phyloP scores from a whole-genome alignment of 2,888 invertebrate species.

The Lymantria monacha region DNA sequence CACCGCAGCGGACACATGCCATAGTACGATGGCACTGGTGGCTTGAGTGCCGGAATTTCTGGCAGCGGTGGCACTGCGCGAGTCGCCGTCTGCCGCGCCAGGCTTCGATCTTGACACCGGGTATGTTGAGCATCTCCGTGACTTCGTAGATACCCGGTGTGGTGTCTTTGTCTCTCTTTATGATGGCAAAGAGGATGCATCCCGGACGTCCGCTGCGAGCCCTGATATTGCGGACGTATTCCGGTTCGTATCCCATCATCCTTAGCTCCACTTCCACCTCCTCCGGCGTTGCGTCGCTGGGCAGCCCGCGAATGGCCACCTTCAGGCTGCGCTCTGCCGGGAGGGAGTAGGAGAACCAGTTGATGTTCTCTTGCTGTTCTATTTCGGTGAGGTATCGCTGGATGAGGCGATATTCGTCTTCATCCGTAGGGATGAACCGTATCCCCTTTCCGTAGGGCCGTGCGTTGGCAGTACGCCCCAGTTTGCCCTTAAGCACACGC shows the following conservation, averaged over 20 bases:
- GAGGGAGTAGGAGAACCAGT: neutral
- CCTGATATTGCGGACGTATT: neutral
- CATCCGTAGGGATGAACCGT: neutral
- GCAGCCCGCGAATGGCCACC: neutral
- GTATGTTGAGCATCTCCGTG: no score
- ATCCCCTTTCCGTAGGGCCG: neutral
- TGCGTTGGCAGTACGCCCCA: neutral
- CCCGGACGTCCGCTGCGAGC: neutral
- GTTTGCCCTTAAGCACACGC: neutral
- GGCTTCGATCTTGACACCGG: no score
- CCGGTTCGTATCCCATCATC: neutral
- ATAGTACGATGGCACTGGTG: no score
- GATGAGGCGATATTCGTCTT: neutral
- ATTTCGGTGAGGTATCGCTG: neutral
- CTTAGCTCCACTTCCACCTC: neutral
- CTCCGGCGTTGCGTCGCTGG: neutral
- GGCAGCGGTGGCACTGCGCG: no score
- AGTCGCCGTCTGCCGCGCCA: no score
- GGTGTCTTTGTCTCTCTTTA: no score
- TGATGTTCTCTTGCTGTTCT: neutral
- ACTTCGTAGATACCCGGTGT: no score
- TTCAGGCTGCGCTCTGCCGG: neutral
- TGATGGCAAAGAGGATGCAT: neutral
- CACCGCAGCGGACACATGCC: no score
- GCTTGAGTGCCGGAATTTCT: no score